phyloP scores from a whole-genome alignment of 2,113 vertebrate genomes.

The Otocyon megalotis region DNA sequence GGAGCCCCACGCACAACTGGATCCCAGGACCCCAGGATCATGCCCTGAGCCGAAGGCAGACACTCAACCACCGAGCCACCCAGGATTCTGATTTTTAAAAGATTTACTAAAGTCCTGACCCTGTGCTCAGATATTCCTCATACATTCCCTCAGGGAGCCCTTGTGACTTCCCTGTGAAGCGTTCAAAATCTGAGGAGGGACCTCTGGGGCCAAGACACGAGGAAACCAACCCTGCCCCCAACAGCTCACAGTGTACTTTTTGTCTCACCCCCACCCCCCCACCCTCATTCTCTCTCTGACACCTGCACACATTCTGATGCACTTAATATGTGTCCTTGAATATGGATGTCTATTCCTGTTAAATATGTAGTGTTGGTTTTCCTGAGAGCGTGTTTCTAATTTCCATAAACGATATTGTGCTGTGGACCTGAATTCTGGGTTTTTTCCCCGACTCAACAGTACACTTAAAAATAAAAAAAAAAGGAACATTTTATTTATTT shows the following conservation, averaged over 20 bases:
- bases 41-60: too few species aligned
- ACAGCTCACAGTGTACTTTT: rapidly evolving
- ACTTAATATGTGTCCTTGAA: neutral
- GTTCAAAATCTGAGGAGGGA: neutral
- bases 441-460: neutral
- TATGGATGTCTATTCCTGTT: neutral
- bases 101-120: neutral
- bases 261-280: too few species aligned
- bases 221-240: neutral
- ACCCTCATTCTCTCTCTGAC: neutral
- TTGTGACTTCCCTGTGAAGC: neutral
- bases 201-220: rapidly evolving
- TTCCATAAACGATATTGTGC: constrained; percentile 4
- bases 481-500: neutral
- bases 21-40: too few species aligned
- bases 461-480: neutral
- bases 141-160: neutral
- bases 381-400: neutral
- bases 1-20: too few species aligned
- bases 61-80: neutral
- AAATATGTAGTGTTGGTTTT: neutral
- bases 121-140: neutral
- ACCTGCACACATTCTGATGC: neutral
- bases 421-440: neutral
- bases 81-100: neutral